These are phyloP conservation scores for Cepaea nemoralis DNA, from an alignment of 1,140 invertebrate species.

Conservation along the genomic window DNA sequence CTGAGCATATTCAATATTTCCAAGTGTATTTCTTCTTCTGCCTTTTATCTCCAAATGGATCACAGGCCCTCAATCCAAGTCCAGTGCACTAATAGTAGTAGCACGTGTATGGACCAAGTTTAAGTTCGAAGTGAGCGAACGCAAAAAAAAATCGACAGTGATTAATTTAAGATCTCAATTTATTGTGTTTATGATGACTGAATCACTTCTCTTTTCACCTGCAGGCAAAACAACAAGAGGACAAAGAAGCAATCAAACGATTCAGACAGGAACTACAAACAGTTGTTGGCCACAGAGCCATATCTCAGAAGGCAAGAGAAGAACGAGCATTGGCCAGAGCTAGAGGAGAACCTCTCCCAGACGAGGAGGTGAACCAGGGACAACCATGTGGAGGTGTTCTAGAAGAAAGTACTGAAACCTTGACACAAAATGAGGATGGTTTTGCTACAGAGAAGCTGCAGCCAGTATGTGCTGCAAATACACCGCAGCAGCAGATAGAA, in stretches of 20 bases:
- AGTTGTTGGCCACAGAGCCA: slow-evolving; percentile 6
- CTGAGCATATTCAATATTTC: too few relatives aligned
- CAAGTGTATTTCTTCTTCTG: too few relatives aligned
- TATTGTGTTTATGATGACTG: too few relatives aligned
- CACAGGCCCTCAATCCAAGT: too few relatives aligned
- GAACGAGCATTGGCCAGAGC: neutral
- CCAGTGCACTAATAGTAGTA: too few relatives aligned
- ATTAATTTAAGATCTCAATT: too few relatives aligned
- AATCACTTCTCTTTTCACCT: neutral
- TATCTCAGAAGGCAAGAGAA: neutral
- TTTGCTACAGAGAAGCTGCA: neutral
- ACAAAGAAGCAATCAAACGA: neutral
- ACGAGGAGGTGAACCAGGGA: neutral
- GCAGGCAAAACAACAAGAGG: neutral
- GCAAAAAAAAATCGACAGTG: too few relatives aligned
- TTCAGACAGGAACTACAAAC: neutral
- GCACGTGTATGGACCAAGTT: too few relatives aligned
- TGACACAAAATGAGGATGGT: neutral
- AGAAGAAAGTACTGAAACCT: neutral
- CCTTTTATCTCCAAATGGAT: too few relatives aligned
- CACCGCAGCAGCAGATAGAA: too few relatives aligned
- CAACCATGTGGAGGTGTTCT: neutral
- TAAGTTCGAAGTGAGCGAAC: too few relatives aligned
- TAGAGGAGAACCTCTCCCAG: neutral
- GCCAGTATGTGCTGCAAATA: neutral